Base-by-base conservation (phyloP, 2,888 invertebrate species). In the Calameuta idolon region DNA sequence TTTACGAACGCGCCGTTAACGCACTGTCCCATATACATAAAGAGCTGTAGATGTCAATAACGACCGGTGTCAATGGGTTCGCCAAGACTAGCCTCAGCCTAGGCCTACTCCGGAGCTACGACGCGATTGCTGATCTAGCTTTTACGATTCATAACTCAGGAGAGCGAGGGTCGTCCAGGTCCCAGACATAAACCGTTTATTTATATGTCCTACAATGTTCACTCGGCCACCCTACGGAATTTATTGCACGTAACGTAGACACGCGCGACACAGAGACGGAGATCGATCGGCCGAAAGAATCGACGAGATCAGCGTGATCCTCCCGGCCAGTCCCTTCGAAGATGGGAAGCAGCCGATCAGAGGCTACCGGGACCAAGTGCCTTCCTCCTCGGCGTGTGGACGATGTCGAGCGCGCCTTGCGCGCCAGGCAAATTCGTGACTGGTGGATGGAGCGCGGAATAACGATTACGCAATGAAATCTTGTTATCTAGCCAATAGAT, bases 91-190 rank as follows among this genome's bases (percentile, higher is more conserved):
- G 85, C 84, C 80, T 79, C 81, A 79, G 78, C 81, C 79, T 76
- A 73, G 79, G 82, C 76, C 80, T 83, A 84, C 79, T 85, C 85
- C 81, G 75, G 40, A 79, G 69, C 37, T 83, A 81, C 81, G 84
- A 83, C 84, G 84, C 83, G 85, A 89, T 89, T 88, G 86, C 87
- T 88, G 89, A 89, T 90, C 90, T 89, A 87, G 86, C 89, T 89
- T 90, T 91, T 90, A 91, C 89, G 90, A 90, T 89, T 90, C 90
- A 90, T 90, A 91, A 91, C 89, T 90, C 87, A 87, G 85, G 40
- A 40, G 79, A 77, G 77, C 77, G 77, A 79, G 77, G 79, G 78
- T 76, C 80, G 73, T 79, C 80, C 76, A 83, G 85, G 79, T 84
- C 84, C 85, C 84, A 84, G 86, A 85, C 89, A 90, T 91, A 91